phyloP scores from a whole-genome alignment of 2,113 vertebrate species.

The Pagrus major region DNA sequence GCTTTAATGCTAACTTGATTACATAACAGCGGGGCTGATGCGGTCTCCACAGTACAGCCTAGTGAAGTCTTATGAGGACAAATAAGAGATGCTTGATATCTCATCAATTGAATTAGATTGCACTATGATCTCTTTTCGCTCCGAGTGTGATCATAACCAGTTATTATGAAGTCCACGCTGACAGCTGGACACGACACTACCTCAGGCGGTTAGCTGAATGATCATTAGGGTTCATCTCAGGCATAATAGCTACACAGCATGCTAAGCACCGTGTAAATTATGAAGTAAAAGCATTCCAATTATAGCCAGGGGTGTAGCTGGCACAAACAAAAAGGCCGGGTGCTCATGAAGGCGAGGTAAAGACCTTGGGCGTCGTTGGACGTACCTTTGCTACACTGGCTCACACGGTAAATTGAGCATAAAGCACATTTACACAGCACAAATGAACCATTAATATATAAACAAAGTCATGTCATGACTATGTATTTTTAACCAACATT shows the following conservation, averaged over 20 bases:
- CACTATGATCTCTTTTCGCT: conserved; percentile 26
- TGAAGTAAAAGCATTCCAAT: not conserved
- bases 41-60: conserved; percentile 9
- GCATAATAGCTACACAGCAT: not conserved
- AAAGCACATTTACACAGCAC: not conserved
- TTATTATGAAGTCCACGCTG: not conserved
- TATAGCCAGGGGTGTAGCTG: too few relatives aligned
- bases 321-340: not conserved
- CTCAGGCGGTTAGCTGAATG: not conserved
- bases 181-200: not conserved
- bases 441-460: not conserved
- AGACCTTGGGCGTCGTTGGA: not conserved
- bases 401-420: not conserved
- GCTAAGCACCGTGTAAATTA: not conserved
- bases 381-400: not conserved
- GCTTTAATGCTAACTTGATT: conserved; percentile 61
- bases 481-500: not conserved
- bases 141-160: not conserved
- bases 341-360: not conserved
- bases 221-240: not conserved
- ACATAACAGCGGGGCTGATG: conserved; percentile 50
- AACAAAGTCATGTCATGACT: not conserved
- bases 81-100: conserved; percentile 7
- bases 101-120: conserved; percentile 31
- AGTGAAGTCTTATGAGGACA: conserved; percentile 47